A percentile compares a stretch with the other conserved stretches of the same genome.
Evolutionary conservation across 2,113 vertebrate species (phyloP).

Genomic region (Microcebus jonahi): DNA sequence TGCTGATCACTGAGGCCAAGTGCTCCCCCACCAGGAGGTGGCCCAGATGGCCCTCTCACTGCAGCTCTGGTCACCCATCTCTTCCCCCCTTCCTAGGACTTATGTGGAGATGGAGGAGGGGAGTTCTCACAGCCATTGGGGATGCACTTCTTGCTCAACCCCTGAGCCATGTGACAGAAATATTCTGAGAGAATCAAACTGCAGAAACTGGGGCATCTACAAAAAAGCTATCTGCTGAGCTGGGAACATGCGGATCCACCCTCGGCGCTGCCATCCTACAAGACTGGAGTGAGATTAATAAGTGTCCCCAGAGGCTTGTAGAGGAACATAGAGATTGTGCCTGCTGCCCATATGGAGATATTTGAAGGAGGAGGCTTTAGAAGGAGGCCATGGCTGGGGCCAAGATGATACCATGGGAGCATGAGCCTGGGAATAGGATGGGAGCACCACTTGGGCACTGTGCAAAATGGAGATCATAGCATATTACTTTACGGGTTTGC

Average conservation of each 20-base stretch:
- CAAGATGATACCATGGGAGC: background rate
- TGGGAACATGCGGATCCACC: background rate
- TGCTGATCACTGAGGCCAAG: background rate
- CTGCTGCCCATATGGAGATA: background rate
- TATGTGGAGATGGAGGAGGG: background rate
- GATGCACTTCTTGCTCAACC: background rate
- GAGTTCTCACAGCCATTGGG: background rate
- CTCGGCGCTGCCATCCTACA: background rate
- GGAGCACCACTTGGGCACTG: background rate
- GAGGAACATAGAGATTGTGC: background rate
- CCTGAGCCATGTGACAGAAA: background rate
- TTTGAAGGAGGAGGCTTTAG: background rate
- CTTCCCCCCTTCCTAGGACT: background rate
- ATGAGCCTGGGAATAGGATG: background rate
- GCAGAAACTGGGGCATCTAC: background rate
- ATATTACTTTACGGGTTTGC: background rate
- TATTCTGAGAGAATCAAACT: background rate
- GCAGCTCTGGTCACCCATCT: background rate
- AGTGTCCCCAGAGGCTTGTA: background rate
- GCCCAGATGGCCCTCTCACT: background rate
- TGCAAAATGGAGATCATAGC: background rate
- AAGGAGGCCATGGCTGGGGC: background rate
- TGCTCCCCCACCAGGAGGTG: background rate
- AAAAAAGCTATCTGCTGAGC: background rate
- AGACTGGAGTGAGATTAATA: background rate